Base-by-base conservation (phyloP, 1,140 invertebrate genomes). In the Monomorium pharaonis region DNA sequence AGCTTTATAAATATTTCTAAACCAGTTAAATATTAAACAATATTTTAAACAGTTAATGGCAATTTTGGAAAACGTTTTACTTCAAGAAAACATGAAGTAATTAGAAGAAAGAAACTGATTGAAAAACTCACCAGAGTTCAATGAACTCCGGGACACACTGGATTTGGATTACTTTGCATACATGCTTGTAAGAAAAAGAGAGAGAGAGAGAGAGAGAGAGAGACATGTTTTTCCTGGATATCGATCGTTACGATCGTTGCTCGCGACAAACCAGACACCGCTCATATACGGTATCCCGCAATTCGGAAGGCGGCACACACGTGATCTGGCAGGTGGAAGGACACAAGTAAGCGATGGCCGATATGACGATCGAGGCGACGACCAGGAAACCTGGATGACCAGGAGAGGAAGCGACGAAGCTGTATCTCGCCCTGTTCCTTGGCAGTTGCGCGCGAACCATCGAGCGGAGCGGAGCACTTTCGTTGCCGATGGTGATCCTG, bases 321-420 rank as follows among this genome's bases (percentile, higher is more conserved):
- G 24, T 44, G 33, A 70, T 42, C 49, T 10, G 18, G 78, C 67
- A 89, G 80, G 80, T 89, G 81, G 58, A 74, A 85, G 62, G 80
- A 70, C 78, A 77, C 30, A 21, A 21, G 65, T 37, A 72, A 27
- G 33, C 24, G 49, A 27, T 72, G 80, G 70, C 77, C 37, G 69
- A 89, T 77, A 77, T 63, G 9, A 9, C 67, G 86, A 69, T 87
- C 69, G 77, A 27, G 49, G 70, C 44, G 37, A 67, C 14, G 33
- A 58, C 42, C 80, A 83, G 83, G 88, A 90, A 86, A 85, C 81
- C 24, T 12, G 63, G 75, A 72, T 84, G 84, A 74, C 70, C 86
- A 87, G 85, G 88, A 89, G 85, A 85, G 88, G 88, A 88, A 88
- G 88, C 67, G 44, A 76, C 88, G 77, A 86, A 77, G 88, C 86